Conservation (phyloP, 2,113 vertebrate genomes). For the Acrocephalus arundinaceus region DNA sequence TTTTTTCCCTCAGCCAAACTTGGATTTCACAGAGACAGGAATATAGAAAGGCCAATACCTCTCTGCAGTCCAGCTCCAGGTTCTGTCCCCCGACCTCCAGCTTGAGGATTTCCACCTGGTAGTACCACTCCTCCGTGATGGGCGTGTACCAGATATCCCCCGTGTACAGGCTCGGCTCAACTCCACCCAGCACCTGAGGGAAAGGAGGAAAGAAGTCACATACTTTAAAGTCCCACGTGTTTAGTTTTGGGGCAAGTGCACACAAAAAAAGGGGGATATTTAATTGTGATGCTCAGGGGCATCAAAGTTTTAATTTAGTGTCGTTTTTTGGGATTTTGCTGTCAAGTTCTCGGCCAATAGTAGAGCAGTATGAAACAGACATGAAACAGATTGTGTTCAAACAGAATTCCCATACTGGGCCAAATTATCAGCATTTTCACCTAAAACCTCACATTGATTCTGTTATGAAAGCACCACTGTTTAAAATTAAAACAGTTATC, state of each 20-base stretch:
- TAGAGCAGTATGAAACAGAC: background rate
- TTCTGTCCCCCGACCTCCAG: conserved; percentile 90
- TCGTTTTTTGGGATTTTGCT: background rate
- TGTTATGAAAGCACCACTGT: background rate
- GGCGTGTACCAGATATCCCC: conserved; percentile 96
- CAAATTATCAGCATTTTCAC: background rate
- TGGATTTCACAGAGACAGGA: background rate
- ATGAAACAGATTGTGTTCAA: background rate
- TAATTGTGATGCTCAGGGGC: background rate
- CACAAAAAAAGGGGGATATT: background rate
- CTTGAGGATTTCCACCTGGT: conserved; percentile 94
- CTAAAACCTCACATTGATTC: background rate
- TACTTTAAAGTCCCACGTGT: background rate
- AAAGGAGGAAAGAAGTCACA: background rate
- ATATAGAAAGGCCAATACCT: conserved; percentile 74
- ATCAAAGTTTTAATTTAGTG: background rate
- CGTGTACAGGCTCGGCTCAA: conserved; percentile 84
- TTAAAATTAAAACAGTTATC: background rate
- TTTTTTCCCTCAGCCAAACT: background rate
- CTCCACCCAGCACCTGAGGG: conserved; percentile 88
- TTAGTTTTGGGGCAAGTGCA: background rate
- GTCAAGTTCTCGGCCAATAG: background rate
- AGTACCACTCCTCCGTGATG: conserved; percentile 93
- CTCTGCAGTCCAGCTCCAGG: conserved; percentile 90
- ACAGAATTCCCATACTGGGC: background rate